Evolutionary conservation across 2,888 invertebrate species (phyloP), one percentile per base, ranked within the genome.

Genomic region (Aleiodes testaceus): DNA sequence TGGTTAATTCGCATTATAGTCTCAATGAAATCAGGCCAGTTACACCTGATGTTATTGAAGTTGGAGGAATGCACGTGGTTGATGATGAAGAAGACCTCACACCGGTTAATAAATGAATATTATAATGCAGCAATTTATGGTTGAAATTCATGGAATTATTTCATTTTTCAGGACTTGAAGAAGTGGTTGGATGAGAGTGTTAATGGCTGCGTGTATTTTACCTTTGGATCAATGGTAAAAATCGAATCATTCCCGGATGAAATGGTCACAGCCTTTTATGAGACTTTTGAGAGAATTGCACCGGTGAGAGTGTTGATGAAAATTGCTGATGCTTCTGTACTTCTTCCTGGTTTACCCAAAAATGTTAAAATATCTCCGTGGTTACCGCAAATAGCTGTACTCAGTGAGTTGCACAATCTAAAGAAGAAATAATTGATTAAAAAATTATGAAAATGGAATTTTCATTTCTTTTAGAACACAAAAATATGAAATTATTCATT

Each of bases 1-100:
- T 90, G 70, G 86, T 90, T 0, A 91, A 91, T 78, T 89, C 89
- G 42, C 90, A 91, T 82, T 88, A 88, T 75, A 88, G 89, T 2
- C 73, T 91, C 36, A 88, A 88, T 69, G 90, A 90, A 0, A 85
- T 89, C 0, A 88, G 88, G 64, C 87, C 90, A 0, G 77, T 87
- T 64, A 87, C 89, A 0, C 87, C 89, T 0, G 87, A 88, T 44
- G 82, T 91, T 4, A 81, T 91, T 45, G 90, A 91, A 79, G 80
- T 91, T 70, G 91, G 90, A 3, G 91, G 91, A 1, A 79, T 91
- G 66, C 91, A 91, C 45, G 55, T 83, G 7, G 47, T 47, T 1
- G 79, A 81, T 1, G 70, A 80, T 1, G 75, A 70, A 1, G 16
- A 70, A 2, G 73, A 76, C 0, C 52, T 76, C 4, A 5, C 76